phyloP scores from a whole-genome alignment of 2,797 vertebrate genomes.

The Sebastes matsubarae region DNA sequence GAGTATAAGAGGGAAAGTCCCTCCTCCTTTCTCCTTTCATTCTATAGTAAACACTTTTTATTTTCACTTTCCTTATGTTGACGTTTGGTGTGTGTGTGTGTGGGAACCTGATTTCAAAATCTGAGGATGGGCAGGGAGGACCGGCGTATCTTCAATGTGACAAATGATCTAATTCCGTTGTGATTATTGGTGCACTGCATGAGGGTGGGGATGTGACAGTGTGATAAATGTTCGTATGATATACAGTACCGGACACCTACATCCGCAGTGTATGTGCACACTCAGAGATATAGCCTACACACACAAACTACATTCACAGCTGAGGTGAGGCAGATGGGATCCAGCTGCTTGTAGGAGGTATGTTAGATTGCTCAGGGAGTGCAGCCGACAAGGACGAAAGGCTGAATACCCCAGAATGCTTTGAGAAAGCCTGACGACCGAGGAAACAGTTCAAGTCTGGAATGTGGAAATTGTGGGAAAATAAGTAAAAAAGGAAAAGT shows the following conservation, averaged over 20 bases:
- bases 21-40: neutral
- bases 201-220: slow-evolving; percentile 26
- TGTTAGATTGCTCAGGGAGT: slow-evolving; percentile 23
- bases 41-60: slow-evolving; percentile 15
- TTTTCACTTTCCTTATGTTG: neutral
- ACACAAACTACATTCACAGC: slow-evolving; percentile 23
- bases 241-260: neutral
- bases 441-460: slow-evolving; percentile 26
- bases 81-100: neutral
- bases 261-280: neutral
- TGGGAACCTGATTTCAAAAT: neutral
- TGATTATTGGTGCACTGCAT: slow-evolving; percentile 11
- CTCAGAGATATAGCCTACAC: neutral
- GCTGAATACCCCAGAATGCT: slow-evolving; percentile 37
- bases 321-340: slow-evolving; percentile 43
- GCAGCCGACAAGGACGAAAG: slow-evolving; percentile 7
- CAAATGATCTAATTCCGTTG: slow-evolving; percentile 23
- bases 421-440: slow-evolving; percentile 21
- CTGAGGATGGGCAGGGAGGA: neutral
- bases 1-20: neutral
- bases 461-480: slow-evolving; percentile 62
- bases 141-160: slow-evolving; percentile 21
- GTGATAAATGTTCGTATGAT: slow-evolving; percentile 33
- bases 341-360: slow-evolving; percentile 48
- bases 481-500: slow-evolving; percentile 18